These are phyloP conservation scores for Dinoponera quadriceps DNA, from an alignment of 1,140 invertebrate species.

Conservation along the genomic window DNA sequence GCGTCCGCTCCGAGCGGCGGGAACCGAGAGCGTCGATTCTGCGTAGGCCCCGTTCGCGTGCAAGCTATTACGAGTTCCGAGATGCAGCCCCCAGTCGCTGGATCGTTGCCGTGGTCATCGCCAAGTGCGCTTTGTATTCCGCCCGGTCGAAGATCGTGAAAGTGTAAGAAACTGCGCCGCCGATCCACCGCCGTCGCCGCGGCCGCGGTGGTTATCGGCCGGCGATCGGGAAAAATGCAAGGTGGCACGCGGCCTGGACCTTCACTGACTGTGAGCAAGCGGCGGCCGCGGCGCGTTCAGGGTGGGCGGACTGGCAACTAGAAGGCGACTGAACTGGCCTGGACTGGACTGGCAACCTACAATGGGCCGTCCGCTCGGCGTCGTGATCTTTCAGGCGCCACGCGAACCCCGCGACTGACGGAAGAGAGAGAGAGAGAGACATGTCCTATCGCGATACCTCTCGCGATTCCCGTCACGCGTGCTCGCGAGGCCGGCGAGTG, in stretches of 20 bases:
- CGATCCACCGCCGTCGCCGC: constrained; percentile 34
- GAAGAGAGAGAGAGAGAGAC: constrained; percentile 44
- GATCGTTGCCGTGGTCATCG: constrained; percentile 21
- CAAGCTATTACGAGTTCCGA: neutral
- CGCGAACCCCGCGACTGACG: constrained; percentile 53
- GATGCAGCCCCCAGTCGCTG: neutral
- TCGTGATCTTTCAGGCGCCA: constrained; percentile 67
- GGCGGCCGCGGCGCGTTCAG: constrained; percentile 56
- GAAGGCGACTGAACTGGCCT: constrained; percentile 69
- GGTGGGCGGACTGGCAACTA: constrained; percentile 79
- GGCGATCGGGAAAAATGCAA: constrained; percentile 78
- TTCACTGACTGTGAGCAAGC: constrained; percentile 69
- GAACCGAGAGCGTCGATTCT: constrained; percentile 15
- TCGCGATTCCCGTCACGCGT: constrained; percentile 47
- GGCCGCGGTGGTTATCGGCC: constrained; percentile 65
- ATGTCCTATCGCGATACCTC: neutral
- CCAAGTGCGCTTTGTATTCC: constrained; percentile 58
- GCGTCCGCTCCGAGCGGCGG: neutral
- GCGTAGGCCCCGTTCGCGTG: neutral
- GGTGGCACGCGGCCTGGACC: constrained; percentile 79
- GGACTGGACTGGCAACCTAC: constrained; percentile 63
- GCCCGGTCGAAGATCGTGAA: constrained; percentile 73
- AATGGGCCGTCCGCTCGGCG: constrained; percentile 35
- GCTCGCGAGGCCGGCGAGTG: neutral
- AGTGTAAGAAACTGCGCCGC: constrained; percentile 74